A percentile compares a stretch with the other conserved stretches of the same genome.
Evolutionary conservation across 2,888 invertebrate species (phyloP).

Genomic region (Acronicta leporina): DNA sequence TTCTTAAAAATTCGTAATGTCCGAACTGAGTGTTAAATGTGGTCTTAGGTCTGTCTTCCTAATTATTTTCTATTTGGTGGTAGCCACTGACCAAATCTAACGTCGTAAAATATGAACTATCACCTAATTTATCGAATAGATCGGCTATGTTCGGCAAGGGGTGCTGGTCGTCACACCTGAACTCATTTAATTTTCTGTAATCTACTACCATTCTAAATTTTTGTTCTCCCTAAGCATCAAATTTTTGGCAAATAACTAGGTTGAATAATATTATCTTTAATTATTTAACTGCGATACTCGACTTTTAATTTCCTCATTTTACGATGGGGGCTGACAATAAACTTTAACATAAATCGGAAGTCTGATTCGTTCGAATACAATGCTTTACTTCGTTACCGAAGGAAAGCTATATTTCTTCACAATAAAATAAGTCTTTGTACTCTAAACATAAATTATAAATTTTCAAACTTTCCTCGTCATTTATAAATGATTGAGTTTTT

Average conservation of each 20-base stretch:
- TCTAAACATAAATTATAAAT: slow-evolving; percentile 52
- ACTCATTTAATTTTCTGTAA: slow-evolving; percentile 52
- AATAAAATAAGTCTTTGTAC: slow-evolving; percentile 56
- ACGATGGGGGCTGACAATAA: not conserved
- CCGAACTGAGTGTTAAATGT: slow-evolving; percentile 45
- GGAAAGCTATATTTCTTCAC: slow-evolving; percentile 52
- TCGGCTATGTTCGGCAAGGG: slow-evolving; percentile 11
- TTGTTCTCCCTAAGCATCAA: slow-evolving; percentile 22
- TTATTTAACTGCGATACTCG: not conserved
- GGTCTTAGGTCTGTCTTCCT: slow-evolving; percentile 47
- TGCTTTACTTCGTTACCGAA: slow-evolving; percentile 28
- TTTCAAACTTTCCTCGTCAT: slow-evolving; percentile 53
- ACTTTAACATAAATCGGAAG: slow-evolving; percentile 9
- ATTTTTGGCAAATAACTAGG: slow-evolving; percentile 4
- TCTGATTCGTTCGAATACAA: slow-evolving; percentile 1
- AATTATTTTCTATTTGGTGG: slow-evolving; percentile 51
- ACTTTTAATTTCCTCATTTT: not conserved
- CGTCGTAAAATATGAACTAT: slow-evolving; percentile 52
- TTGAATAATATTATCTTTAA: not conserved
- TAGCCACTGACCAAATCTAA: slow-evolving; percentile 57
- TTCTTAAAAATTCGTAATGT: too few species aligned
- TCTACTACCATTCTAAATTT: slow-evolving; percentile 32
- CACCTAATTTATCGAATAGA: slow-evolving; percentile 50
- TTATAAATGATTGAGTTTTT: slow-evolving; percentile 49
- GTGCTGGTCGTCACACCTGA: slow-evolving; percentile 52